Evolutionary conservation across 1,140 invertebrate species (phyloP), one percentile per base, ranked within the genome.

Genomic region (Carposina sasakii): DNA sequence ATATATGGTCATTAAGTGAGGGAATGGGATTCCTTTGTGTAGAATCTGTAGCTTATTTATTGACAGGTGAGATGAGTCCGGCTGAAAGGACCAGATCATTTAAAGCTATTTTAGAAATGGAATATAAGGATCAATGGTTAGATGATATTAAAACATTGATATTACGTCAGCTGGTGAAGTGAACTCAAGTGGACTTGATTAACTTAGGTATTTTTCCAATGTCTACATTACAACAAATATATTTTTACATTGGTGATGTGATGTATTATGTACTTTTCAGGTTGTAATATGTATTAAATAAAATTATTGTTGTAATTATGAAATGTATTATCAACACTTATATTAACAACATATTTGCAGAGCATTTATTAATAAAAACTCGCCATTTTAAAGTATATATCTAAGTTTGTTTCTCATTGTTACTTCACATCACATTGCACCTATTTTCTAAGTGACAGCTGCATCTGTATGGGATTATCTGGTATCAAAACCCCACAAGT

Each of bases 1-100:
- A 88, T 53, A 72, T 84, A 36, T 89, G 87, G 87, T 88, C 87
- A 2, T 52, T 89, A 13, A 76, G 85, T 52, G 87, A 88, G 2
- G 81, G 86, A 1, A 88, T 88, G 63, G 87, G 88, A 44, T 81
- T 88, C 34, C 71, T 89, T 16, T 81, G 87, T 53, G 76, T 87
- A 1, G 88, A 89, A 70, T 72, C 81, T n/a, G 76, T 88, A 2
- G 87, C 86, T 5, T 88, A 79, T 65, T 76, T 87, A 13, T 57
- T 89, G 23, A 85, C 81, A 19, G 85, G 73, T 0, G 67, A 82
- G 41, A 85, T 87, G 67, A 52, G 52, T n/a, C 77, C 86, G 34
- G 37, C 47, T 1, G 67, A 84, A 15, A 67, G 86, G 31, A 63
- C 68, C n/a, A 54, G 53, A 15, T 72, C 68, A 3, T 77, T 85